Conservation (phyloP, 92 coral and sea anemone species). For the Nematostella vectensis region DNA sequence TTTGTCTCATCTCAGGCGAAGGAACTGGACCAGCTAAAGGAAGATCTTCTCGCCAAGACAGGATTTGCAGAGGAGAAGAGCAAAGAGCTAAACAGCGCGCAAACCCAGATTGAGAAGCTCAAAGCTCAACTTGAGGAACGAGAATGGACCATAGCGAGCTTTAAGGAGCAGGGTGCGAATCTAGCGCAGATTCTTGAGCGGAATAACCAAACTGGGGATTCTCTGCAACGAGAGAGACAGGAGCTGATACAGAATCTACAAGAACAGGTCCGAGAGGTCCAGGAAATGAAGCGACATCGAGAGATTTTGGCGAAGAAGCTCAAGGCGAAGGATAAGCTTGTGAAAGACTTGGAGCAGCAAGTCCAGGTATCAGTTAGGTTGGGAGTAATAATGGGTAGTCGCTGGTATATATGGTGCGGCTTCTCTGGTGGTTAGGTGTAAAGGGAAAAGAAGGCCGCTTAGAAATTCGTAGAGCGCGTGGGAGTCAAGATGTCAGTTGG, state of each 20-base stretch:
- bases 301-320: constrained; percentile 81
- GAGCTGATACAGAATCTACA: constrained; percentile 65
- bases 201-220: constrained; percentile 77
- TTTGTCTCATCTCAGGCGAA: too few relatives aligned
- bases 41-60: constrained; percentile 29
- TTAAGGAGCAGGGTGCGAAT: constrained; percentile 75
- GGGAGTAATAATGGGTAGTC: neutral
- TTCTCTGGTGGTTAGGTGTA: too few relatives aligned
- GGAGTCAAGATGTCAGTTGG: too few relatives aligned
- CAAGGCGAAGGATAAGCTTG: constrained; percentile 71
- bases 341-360: constrained; percentile 63
- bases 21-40: constrained; percentile 30
- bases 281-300: constrained; percentile 80
- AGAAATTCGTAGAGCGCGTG: too few relatives aligned
- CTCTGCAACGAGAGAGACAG: constrained; percentile 82
- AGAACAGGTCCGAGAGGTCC: constrained; percentile 64
- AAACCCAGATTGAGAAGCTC: constrained; percentile 41
- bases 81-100: constrained; percentile 36
- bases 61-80: constrained; percentile 32
- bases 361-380: neutral
- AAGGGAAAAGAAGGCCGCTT: too few relatives aligned
- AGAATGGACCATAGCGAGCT: constrained; percentile 69
- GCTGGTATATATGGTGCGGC: too few relatives aligned
- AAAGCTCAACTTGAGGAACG: constrained; percentile 70
- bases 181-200: constrained; percentile 77